Conservation (phyloP, 2,797 vertebrate species). For the Rhinoraja longicauda region DNA sequence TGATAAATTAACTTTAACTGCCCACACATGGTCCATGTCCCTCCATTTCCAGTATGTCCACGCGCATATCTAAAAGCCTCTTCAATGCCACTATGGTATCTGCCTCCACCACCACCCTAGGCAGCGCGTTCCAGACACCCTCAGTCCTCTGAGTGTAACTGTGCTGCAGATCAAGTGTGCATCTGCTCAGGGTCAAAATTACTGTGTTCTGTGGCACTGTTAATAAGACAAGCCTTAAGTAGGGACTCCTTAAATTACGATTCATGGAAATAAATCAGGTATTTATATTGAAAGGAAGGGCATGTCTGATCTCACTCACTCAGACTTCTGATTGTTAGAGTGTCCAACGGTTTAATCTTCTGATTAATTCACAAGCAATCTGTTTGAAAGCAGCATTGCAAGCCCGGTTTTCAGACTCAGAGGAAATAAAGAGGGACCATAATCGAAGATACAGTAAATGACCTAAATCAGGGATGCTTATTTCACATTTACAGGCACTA, state of each 20-base stretch:
- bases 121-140: too few species aligned
- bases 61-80: too few species aligned
- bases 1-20: too few species aligned
- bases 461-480: conserved; percentile 8
- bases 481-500: neutral
- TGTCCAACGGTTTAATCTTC: neutral
- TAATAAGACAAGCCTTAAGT: neutral
- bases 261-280: neutral
- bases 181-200: neutral
- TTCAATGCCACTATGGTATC: too few species aligned
- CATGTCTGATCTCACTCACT: neutral
- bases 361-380: neutral
- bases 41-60: too few species aligned
- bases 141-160: neutral
- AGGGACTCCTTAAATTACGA: neutral
- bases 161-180: neutral
- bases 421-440: neutral
- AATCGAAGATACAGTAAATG: neutral
- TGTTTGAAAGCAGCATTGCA: neutral
- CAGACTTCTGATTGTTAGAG: too few species aligned
- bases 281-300: neutral
- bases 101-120: too few species aligned
- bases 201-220: neutral
- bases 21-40: too few species aligned
- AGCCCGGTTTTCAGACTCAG: neutral